Evolutionary conservation across 2,113 vertebrate species (phyloP).

Genomic region (Pyxicephalus adspersus): DNA sequence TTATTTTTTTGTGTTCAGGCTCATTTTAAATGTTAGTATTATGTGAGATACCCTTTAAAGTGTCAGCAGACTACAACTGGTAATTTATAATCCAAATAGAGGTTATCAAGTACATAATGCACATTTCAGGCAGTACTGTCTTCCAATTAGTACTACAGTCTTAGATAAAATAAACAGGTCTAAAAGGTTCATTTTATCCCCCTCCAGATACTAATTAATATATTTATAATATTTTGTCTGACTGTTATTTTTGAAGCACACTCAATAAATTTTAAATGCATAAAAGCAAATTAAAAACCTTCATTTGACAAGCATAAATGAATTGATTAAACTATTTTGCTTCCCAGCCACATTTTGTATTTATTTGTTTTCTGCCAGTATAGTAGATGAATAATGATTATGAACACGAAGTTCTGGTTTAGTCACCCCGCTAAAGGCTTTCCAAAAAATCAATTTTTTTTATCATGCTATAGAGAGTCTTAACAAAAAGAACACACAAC

Average conservation of each 20-base stretch:
- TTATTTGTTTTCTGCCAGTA: slow-evolving; percentile 40
- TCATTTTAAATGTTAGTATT: too few relatives aligned
- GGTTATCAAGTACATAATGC: not conserved
- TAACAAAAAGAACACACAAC: slow-evolving; percentile 56
- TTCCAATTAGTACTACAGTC: not conserved
- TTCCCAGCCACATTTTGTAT: not conserved
- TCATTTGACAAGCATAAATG: not conserved
- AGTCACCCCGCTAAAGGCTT: slow-evolving; percentile 50
- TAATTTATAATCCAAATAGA: not conserved
- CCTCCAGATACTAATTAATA: not conserved
- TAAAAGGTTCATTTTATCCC: not conserved
- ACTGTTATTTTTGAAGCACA: not conserved
- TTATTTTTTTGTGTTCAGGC: too few relatives aligned
- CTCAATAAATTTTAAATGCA: not conserved
- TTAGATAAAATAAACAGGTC: not conserved
- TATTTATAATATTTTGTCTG: not conserved
- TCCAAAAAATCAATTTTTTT: slow-evolving; percentile 48
- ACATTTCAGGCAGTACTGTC: not conserved
- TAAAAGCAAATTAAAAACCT: not conserved
- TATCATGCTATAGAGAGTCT: slow-evolving; percentile 48
- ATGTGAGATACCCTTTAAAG: too few relatives aligned
- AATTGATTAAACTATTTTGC: slow-evolving; percentile 11
- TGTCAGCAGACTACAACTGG: too few relatives aligned
- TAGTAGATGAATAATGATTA: slow-evolving; percentile 59
- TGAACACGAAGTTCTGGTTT: slow-evolving; percentile 31